Conservation (phyloP, 2,113 vertebrate species). For the Myotis davidii region DNA sequence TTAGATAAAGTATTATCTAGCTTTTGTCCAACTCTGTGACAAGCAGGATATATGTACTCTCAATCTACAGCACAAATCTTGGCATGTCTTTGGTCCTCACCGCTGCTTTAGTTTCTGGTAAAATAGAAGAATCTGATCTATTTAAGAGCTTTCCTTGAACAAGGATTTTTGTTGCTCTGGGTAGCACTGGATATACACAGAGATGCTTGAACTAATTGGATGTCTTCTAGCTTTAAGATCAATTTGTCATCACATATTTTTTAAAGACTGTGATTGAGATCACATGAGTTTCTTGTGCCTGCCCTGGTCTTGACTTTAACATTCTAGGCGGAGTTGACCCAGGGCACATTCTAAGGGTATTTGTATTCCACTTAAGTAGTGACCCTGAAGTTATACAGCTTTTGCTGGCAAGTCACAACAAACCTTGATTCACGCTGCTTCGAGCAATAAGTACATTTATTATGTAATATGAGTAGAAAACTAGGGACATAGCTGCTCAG, state of each 20-base stretch:
- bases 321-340: not conserved
- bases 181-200: not conserved
- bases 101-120: not conserved
- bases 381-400: not conserved
- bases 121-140: not conserved
- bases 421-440: not conserved
- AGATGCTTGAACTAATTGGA: conserved; percentile 22
- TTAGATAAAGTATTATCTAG: not conserved
- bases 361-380: not conserved
- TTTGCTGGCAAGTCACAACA: conserved; percentile 6
- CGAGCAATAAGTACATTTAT: not conserved
- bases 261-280: not conserved
- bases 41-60: not conserved
- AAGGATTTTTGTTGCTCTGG: not conserved
- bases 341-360: not conserved
- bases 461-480: not conserved
- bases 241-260: conserved; percentile 29
- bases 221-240: conserved; percentile 22
- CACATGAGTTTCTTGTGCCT: not conserved
- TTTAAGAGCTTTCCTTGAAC: conserved; percentile 16
- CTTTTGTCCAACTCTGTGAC: not conserved
- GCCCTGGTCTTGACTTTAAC: not conserved
- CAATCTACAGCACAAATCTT: not conserved
- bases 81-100: not conserved
- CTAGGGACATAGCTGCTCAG: not conserved